Evolutionary conservation across 2,888 invertebrate species (phyloP).

Genomic region (Acanthacorydalis orientalis): DNA sequence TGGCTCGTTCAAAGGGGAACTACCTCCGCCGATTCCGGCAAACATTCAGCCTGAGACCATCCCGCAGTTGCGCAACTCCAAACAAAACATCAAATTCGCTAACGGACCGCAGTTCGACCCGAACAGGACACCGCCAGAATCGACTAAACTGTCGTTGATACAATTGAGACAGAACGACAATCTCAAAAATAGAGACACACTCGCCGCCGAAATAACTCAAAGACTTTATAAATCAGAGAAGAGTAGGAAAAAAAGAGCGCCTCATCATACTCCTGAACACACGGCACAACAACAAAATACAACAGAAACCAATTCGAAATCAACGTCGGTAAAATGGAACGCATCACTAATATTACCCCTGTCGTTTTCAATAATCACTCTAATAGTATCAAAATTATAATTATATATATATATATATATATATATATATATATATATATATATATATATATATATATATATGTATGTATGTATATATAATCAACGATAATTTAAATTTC

Average conservation of each 20-base stretch:
- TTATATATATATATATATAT: no score
- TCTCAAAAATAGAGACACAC: neutral
- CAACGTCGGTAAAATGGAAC: no score
- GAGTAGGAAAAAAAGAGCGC: neutral
- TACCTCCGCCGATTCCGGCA: slow-evolving; percentile 40
- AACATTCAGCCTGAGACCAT: slow-evolving; percentile 23
- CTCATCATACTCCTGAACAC: neutral
- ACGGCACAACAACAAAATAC: neutral
- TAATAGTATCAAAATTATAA: no score
- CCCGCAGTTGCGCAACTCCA: slow-evolving; percentile 17
- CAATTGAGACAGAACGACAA: neutral
- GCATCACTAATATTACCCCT: no score
- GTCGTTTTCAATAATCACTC: no score
- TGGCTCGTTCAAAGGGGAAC: slow-evolving; percentile 54
- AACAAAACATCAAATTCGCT: neutral
- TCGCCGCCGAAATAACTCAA: neutral
- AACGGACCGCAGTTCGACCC: slow-evolving; percentile 4
- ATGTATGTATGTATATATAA: no score
- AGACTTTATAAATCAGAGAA: neutral
- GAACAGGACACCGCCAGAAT: slow-evolving; percentile 9
- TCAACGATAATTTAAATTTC: no score
- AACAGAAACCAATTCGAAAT: no score
- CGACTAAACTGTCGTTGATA: neutral
- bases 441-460: no score
- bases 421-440: no score